Conservation (phyloP, 2,113 vertebrate genomes). For the Nematolebias whitei region DNA sequence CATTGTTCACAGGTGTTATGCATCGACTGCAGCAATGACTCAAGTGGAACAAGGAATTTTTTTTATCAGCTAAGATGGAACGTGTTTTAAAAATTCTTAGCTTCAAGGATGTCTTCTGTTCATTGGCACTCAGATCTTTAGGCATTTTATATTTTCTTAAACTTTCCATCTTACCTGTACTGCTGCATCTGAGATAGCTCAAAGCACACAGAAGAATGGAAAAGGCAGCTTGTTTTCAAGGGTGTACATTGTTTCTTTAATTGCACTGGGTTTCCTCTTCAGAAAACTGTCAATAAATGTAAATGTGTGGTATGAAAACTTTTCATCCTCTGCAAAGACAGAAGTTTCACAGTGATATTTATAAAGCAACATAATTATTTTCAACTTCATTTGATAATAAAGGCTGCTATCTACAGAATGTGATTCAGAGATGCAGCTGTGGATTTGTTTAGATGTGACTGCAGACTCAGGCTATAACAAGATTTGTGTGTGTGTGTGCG, state of each 20-base stretch:
- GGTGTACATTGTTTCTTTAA: neutral
- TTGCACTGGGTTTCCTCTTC: conserved; percentile 8
- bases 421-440: conserved; percentile 11
- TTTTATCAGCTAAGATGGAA: conserved; percentile 45
- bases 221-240: neutral
- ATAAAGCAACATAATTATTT: conserved; percentile 36
- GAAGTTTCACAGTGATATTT: conserved; percentile 3
- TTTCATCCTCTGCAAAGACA: conserved; percentile 27
- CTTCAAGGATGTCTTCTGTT: conserved; percentile 57
- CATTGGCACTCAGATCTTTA: conserved; percentile 32
- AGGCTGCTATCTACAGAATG: conserved; percentile 40
- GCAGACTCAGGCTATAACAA: conserved; percentile 22
- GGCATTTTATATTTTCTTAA: neutral
- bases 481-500: conserved; percentile 12
- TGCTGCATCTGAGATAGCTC: neutral
- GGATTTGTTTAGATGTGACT: conserved; percentile 34
- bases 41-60: conserved; percentile 39
- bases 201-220: neutral
- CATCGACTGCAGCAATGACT: conserved; percentile 40
- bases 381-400: conserved; percentile 20
- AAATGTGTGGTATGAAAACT: conserved; percentile 40
- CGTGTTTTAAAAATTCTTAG: conserved; percentile 29
- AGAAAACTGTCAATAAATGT: conserved; percentile 14
- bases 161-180: conserved; percentile 1
- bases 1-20: conserved; percentile 55